Evolutionary conservation across 2,888 invertebrate species (phyloP).

Genomic region (Tineola bisselliella): DNA sequence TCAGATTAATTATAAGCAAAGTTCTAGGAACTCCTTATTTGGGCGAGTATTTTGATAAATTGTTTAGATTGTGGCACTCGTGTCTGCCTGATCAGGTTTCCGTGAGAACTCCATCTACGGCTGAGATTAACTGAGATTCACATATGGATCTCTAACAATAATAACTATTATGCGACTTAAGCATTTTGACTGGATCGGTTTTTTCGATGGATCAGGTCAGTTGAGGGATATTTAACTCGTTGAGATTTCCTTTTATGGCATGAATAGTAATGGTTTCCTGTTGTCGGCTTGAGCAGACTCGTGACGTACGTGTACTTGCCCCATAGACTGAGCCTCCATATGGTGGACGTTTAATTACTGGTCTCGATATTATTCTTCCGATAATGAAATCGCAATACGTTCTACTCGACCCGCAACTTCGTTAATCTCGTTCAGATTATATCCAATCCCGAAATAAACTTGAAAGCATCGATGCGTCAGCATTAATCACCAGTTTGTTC

Average conservation of each 20-base stretch:
- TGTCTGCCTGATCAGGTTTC: conserved; percentile 54
- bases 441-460: background rate
- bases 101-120: conserved; percentile 51
- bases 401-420: background rate
- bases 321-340: conserved; percentile 13
- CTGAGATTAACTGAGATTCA: conserved; percentile 45
- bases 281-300: conserved; percentile 19
- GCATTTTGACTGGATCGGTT: background rate
- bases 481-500: conserved; percentile 2
- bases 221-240: conserved; percentile 20
- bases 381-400: background rate
- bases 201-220: conserved; percentile 7
- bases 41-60: conserved; percentile 55
- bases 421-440: background rate
- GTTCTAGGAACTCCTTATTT: conserved; percentile 58
- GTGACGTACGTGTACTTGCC: conserved; percentile 21
- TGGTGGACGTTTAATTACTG: conserved; percentile 12
- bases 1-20: conserved; percentile 20
- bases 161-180: background rate
- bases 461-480: background rate
- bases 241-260: conserved; percentile 19
- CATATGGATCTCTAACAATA: conserved; percentile 19
- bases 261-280: conserved; percentile 18
- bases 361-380: conserved; percentile 6
- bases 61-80: conserved; percentile 50